These are phyloP conservation scores for Gymnoscopelus braueri DNA, from an alignment of 2,797 vertebrate species.

Conservation along the genomic window DNA sequence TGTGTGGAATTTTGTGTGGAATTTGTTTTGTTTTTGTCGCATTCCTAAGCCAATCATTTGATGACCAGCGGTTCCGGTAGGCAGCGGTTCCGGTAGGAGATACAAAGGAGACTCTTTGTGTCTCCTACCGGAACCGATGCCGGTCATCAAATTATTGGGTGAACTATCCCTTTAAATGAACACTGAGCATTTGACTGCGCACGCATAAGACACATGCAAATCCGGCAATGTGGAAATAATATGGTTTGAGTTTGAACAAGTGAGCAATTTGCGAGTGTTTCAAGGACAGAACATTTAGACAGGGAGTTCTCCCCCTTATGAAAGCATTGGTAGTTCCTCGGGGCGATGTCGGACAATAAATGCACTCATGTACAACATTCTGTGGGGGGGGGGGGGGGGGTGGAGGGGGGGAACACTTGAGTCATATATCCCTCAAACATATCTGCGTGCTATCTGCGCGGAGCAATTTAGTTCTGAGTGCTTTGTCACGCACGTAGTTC, in stretches of 20 bases:
- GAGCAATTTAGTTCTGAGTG: conserved; percentile 29
- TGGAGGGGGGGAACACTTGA: conserved; percentile 19
- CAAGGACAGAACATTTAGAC: conserved; percentile 20
- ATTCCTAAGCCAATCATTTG: too few species aligned
- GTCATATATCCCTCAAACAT: conserved; percentile 44
- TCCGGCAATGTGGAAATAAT: conserved; percentile 62
- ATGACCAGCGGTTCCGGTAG: too few species aligned
- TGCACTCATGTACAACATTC: conserved; percentile 45
- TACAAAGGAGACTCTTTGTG: too few species aligned
- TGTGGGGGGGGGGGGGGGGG: background rate
- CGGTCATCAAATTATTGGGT: too few species aligned
- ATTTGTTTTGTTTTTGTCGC: too few species aligned
- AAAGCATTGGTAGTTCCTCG: conserved; percentile 51
- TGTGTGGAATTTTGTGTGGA: too few species aligned
- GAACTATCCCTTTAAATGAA: too few species aligned
- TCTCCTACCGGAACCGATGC: too few species aligned
- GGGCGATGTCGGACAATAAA: background rate
- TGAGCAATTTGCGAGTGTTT: conserved; percentile 33
- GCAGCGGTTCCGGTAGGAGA: too few species aligned
- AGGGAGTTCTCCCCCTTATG: conserved; percentile 27
- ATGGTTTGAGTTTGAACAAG: conserved; percentile 24
- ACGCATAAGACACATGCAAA: conserved; percentile 18
- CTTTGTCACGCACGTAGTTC: conserved; percentile 25
- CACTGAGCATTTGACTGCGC: too few species aligned
- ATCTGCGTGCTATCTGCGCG: conserved; percentile 35